These are phyloP conservation scores for Hippopotamus amphibius DNA, from an alignment of 2,113 vertebrate genomes.

Conservation along the genomic window DNA sequence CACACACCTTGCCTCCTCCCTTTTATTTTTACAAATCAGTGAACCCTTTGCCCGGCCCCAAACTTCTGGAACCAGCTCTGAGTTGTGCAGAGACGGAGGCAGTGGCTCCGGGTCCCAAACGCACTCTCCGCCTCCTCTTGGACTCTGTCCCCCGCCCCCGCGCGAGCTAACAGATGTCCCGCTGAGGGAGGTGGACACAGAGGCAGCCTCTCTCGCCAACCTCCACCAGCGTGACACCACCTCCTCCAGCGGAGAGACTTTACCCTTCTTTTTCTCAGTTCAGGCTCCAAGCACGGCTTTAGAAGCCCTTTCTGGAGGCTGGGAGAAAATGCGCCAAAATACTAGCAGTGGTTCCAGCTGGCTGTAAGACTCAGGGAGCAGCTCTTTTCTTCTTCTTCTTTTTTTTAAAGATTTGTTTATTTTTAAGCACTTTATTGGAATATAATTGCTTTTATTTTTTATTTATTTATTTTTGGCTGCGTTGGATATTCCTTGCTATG, in stretches of 20 bases:
- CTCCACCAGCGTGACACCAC: neutral
- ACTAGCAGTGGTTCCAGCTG: neutral
- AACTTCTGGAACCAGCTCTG: neutral
- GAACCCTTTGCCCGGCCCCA: neutral
- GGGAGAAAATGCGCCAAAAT: neutral
- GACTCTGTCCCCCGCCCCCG: neutral
- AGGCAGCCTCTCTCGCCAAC: fast-evolving
- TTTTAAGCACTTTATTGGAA: too few species aligned
- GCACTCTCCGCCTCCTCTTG: fast-evolving
- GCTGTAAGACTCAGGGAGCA: neutral
- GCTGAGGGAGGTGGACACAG: neutral
- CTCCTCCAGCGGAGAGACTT: neutral
- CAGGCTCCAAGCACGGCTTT: neutral
- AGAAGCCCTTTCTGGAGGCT: neutral
- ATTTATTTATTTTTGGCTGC: too few species aligned
- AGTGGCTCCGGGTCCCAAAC: neutral
- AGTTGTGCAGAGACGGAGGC: neutral
- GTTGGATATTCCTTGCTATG: too few species aligned
- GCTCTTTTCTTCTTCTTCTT: slow-evolving; percentile 23
- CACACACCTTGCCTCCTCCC: neutral
- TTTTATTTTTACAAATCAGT: neutral
- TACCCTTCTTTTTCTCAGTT: neutral
- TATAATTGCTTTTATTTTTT: too few species aligned
- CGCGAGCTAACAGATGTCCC: neutral
- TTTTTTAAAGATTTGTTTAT: neutral